A percentile compares a stretch with the other conserved stretches of the same genome.
These are phyloP conservation scores for Neolamprologus devosi DNA, from an alignment of 2,113 vertebrate genomes.

Conservation along the genomic window DNA sequence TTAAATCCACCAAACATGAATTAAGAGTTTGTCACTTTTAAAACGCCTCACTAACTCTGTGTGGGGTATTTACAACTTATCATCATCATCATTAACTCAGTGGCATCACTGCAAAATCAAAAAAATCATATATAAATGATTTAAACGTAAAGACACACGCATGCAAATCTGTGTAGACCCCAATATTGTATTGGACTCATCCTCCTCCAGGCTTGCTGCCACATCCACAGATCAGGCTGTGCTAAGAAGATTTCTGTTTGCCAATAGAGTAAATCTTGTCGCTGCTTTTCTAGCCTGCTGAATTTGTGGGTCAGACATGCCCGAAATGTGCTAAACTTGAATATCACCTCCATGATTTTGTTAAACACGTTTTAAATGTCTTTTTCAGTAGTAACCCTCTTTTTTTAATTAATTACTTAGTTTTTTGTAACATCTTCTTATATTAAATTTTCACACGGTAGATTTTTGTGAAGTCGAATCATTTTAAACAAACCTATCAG, in stretches of 20 bases:
- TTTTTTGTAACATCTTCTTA: background rate
- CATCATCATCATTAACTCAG: background rate
- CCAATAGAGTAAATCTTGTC: conserved; percentile 34
- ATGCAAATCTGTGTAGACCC: background rate
- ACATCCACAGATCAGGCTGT: conserved; percentile 51
- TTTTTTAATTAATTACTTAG: rapidly evolving
- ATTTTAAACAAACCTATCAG: background rate
- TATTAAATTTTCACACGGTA: background rate
- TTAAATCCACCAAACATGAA: background rate
- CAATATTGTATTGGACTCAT: background rate
- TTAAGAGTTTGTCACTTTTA: background rate
- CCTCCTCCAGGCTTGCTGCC: conserved; percentile 42
- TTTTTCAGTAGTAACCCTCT: background rate
- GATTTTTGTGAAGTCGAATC: rapidly evolving
- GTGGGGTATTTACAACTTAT: background rate
- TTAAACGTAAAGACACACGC: background rate
- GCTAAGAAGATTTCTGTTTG: conserved; percentile 58
- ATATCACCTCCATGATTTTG: background rate
- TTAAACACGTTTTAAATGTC: background rate
- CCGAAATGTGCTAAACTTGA: background rate
- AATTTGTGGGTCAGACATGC: conserved; percentile 35
- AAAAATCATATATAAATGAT: background rate
- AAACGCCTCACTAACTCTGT: background rate
- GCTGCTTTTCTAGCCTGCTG: conserved; percentile 10
- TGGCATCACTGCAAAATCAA: background rate